Base-by-base conservation (phyloP, 2,888 invertebrate species). In the Molorchus minor region DNA sequence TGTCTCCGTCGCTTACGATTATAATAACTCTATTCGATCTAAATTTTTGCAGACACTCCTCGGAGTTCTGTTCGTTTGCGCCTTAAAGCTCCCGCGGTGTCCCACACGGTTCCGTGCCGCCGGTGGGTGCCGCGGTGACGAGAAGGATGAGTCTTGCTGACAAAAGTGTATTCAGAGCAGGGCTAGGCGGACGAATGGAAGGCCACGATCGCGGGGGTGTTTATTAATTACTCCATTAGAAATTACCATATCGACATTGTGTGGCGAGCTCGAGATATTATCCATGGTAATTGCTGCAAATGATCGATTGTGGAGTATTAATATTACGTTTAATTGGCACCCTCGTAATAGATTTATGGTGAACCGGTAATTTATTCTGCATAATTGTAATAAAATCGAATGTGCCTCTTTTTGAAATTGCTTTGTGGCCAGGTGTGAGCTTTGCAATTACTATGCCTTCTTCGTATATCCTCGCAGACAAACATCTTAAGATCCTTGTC, bases 151-250 rank as follows among this genome's bases (percentile, higher is more conserved):
- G 47, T 47, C 47, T 36, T 20, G 30, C 40, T 47, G 47, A 53
- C 53, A 54, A 58, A 58, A 58, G 20, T 43, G 47, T 43, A 58
- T 58, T 54, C 54, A 54, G 58, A 58, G 58, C 58, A 58, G 36
- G 33, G 54, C 36, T 36, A 15, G 43, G 44, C 33, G 20, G 13
- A 29, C 12, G 29, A 30, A 45, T 29, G 17, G 45, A n/a, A 29
- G 30, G 25, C 15, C 10, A 12, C 29, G 17, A 16, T 29, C 7
- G 43, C 53, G 53, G 46, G 54, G 58, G 58, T 47, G 53, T 30
- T 44, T 43, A 58, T 58, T 47, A 54, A 58, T 58, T 43, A 43
- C 54, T 53, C 58, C 49, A 54, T 54, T 47, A 54, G 47, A 58
- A 43, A 58, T 58, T 53, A 54, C 41, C 54, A 54, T 54, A 29